A percentile compares a stretch with the other conserved stretches of the same genome.
Evolutionary conservation across 2,888 invertebrate genomes (phyloP).

Genomic region (Dasypolia templi): DNA sequence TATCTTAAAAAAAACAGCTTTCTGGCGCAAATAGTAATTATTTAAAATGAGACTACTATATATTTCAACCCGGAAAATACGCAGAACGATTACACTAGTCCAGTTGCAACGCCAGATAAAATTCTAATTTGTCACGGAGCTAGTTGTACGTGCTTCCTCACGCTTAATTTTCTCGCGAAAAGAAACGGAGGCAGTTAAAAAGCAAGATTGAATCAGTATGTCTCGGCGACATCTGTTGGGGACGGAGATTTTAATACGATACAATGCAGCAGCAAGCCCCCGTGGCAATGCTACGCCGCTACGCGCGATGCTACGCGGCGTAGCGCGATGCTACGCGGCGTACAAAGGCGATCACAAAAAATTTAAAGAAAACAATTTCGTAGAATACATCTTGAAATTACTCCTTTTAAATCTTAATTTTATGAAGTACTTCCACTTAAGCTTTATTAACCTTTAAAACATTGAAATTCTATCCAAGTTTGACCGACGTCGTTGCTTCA

Average conservation of each 20-base stretch:
- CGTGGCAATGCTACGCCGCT: conserved; percentile 34
- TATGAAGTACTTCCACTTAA: conserved; percentile 30
- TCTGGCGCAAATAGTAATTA: conserved; percentile 50
- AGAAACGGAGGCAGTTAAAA: conserved; percentile 77
- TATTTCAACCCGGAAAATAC: conserved; percentile 62
- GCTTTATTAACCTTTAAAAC: conserved; percentile 38
- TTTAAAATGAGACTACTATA: conserved; percentile 60
- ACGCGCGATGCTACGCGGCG: conserved; percentile 15
- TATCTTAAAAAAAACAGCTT: conserved; percentile 65
- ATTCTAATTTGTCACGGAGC: conserved; percentile 71
- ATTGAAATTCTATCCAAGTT: conserved; percentile 50
- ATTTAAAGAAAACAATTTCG: conserved; percentile 38
- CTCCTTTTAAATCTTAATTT: conserved; percentile 16
- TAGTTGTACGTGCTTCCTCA: conserved; percentile 63
- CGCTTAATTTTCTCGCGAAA: conserved; percentile 74
- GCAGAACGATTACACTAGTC: conserved; percentile 56
- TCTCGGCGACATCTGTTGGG: conserved; percentile 76
- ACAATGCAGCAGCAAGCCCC: conserved; percentile 69
- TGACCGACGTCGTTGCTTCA: conserved; percentile 47
- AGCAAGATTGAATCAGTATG: conserved; percentile 75
- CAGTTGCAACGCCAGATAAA: conserved; percentile 66
- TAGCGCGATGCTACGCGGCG: conserved; percentile 1
- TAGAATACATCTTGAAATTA: conserved; percentile 9
- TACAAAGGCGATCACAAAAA: conserved; percentile 41
- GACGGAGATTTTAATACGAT: conserved; percentile 80